Evolutionary conservation across 2,888 invertebrate species (phyloP).

Genomic region (Leucophenga montana): DNA sequence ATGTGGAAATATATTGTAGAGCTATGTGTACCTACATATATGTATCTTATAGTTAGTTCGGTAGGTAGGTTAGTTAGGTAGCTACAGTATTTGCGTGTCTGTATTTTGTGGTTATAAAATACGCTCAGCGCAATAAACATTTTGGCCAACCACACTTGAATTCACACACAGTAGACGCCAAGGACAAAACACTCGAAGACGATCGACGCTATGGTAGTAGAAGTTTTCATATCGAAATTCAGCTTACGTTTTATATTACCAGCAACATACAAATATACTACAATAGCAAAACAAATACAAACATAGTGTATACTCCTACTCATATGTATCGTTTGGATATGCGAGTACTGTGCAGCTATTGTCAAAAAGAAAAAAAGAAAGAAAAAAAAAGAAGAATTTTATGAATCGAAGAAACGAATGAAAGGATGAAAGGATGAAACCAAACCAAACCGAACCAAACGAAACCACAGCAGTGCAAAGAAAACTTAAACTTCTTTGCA

Average conservation of each 20-base stretch:
- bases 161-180: not conserved
- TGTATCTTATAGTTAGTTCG: not conserved
- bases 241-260: slow-evolving; percentile 1
- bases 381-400: not conserved
- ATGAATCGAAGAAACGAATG: not conserved
- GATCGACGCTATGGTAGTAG: not conserved
- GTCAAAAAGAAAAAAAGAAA: not conserved
- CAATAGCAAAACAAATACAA: not conserved
- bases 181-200: not conserved
- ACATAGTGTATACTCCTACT: no score
- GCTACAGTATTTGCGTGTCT: no score
- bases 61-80: no score
- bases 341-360: no score
- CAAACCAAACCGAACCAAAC: slow-evolving; percentile 15
- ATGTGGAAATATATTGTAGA: not conserved
- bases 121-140: slow-evolving; percentile 1
- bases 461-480: slow-evolving; percentile 39
- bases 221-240: slow-evolving; percentile 10
- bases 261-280: not conserved
- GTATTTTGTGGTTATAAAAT: slow-evolving; percentile 5
- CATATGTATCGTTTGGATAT: no score
- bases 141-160: not conserved
- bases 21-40: not conserved
- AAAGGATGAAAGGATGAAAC: slow-evolving; percentile 38
- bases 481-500: slow-evolving; percentile 20